Evolutionary conservation across 2,888 invertebrate species (phyloP).

Genomic region (Agriopis marginaria): DNA sequence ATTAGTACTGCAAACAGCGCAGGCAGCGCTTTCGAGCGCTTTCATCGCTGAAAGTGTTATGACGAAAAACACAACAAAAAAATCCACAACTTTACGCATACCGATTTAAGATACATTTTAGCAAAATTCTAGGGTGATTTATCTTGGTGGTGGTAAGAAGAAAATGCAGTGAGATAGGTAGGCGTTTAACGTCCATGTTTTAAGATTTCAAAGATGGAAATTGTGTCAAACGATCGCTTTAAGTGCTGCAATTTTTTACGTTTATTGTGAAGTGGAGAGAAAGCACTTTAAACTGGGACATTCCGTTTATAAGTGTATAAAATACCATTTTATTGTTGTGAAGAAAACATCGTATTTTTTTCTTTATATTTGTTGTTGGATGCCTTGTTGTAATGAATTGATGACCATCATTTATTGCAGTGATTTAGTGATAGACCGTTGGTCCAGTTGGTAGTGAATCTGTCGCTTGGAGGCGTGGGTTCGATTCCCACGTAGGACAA

Average conservation of each 20-base stretch:
- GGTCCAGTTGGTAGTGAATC: no score
- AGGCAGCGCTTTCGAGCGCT: conserved; percentile 70
- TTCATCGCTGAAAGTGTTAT: conserved; percentile 59
- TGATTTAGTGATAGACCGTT: no score
- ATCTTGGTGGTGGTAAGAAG: conserved; percentile 28
- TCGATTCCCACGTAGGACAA: no score
- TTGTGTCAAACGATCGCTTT: conserved; percentile 52
- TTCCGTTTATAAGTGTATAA: conserved; percentile 20
- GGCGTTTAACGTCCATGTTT: conserved; percentile 54
- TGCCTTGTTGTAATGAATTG: no score
- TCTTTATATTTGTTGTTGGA: no score
- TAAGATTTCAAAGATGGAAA: conserved; percentile 55
- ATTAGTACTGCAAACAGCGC: conserved; percentile 79
- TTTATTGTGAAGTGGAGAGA: conserved; percentile 34
- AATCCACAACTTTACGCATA: conserved; percentile 40
- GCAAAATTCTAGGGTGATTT: conserved; percentile 6
- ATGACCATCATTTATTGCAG: no score
- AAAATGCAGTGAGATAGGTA: conserved; percentile 50
- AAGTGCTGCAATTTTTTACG: conserved; percentile 43
- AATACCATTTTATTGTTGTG: conserved; percentile 20
- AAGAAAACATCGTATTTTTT: not conserved
- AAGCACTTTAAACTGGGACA: conserved; percentile 31
- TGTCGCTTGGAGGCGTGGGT: no score
- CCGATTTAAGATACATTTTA: conserved; percentile 34
- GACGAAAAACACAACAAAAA: conserved; percentile 45